A percentile compares a stretch with the other conserved stretches of the same genome.
Evolutionary conservation across 2,797 vertebrate genomes (phyloP).

Genomic region (Lepilemur ruficaudatus): DNA sequence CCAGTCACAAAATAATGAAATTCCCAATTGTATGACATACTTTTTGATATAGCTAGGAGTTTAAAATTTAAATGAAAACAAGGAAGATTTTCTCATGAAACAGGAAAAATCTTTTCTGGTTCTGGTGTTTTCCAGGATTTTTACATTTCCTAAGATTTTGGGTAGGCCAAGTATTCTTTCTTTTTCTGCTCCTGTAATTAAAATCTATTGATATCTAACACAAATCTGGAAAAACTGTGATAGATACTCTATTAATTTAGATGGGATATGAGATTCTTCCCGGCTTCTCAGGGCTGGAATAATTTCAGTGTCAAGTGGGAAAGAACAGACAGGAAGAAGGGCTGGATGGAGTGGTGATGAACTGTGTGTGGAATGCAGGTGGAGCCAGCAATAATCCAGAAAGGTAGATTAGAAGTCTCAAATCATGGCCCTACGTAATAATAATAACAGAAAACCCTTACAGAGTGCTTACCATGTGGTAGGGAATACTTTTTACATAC

Average conservation of each 20-base stretch:
- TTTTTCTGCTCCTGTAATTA: not conserved
- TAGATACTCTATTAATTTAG: not conserved
- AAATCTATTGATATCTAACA: not conserved
- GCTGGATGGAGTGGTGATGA: not conserved
- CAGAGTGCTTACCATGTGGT: not conserved
- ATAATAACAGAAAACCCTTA: not conserved
- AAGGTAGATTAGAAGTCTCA: not conserved
- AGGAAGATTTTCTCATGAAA: not conserved
- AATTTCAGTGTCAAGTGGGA: not conserved
- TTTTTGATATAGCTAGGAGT: not conserved
- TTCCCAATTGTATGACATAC: not conserved
- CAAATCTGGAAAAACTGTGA: not conserved
- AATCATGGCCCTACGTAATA: not conserved
- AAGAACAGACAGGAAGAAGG: not conserved
- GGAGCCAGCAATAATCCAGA: not conserved
- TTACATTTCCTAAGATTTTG: not conserved
- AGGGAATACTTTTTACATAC: not conserved
- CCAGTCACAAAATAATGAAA: not conserved
- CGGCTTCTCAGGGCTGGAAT: not conserved
- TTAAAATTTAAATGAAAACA: slow-evolving; percentile 18
- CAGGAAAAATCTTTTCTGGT: not conserved
- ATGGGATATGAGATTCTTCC: not conserved
- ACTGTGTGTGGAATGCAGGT: not conserved
- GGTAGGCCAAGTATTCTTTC: not conserved
- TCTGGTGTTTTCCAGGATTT: slow-evolving; percentile 25